Base-by-base conservation (phyloP, 2,888 invertebrate genomes). In the Lasioglossum oenotherae region DNA sequence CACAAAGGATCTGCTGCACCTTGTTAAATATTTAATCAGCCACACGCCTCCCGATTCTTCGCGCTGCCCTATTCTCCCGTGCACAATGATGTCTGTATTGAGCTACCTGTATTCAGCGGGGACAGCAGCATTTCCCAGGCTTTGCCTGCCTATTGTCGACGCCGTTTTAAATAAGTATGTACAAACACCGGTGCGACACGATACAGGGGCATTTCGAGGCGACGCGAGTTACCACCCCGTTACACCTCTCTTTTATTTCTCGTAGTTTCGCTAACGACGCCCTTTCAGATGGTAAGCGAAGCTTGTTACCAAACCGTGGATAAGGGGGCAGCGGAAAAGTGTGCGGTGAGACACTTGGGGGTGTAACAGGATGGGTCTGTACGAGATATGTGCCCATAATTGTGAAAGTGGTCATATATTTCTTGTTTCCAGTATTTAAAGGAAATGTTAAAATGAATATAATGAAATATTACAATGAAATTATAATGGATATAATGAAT, bases 1-100 rank as follows among this genome's bases (percentile, higher is more conserved):
- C 12, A 78, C 80, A 74, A 74, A 69, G 49, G 67, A 67, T n/a
- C 57, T 27, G 60, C 80, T 74, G 74, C 67, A 77, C 64, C 74
- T 74, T 35, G 74, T 80, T 74, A 74, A 74, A 74, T 80, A 80
- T 80, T 78, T 80, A 67, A 74, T 53, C 67, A 80, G 46, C 67
- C 80, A 64, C 67, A 49, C 60, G 67, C 46, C 41, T 27, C 67
- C 35, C 64, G 67, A 74, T 41, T 44, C 67, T 53, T 53, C 16
- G 74, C 80, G 38, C 64, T 69, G 46, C 64, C n/a, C 80, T 31
- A 73, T 79, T 74, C 80, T 74, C 44, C 35, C 31, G 49, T 19
- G 38, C 27, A 74, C 80, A 80, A 80, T 79, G 79, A 57, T 38
- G 19, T 27, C 69, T 35, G 67, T 60, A 41, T 73, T 19, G 41